phyloP scores from a whole-genome alignment of 2,888 invertebrate species.

The Mactromeris polynyma region DNA sequence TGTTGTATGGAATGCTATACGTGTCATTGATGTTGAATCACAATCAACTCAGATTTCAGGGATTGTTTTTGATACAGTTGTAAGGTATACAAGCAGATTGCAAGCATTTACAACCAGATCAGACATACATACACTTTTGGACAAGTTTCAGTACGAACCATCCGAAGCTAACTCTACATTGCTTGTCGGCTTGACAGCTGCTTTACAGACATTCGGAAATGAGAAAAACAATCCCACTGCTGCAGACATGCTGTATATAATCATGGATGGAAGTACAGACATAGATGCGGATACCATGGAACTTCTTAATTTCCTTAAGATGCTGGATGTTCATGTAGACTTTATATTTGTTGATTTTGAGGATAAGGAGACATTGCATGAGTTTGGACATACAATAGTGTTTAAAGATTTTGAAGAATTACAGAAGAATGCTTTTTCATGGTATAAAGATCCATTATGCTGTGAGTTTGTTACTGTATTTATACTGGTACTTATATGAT shows the following conservation, averaged over 20 bases:
- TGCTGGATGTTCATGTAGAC: slow-evolving; percentile 11
- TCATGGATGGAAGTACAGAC: not conserved
- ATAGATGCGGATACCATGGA: not conserved
- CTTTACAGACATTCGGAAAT: not conserved
- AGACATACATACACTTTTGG: not conserved
- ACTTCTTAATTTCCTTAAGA: no score
- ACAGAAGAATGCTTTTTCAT: not conserved
- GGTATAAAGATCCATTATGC: slow-evolving; percentile 6
- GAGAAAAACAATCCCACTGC: not conserved
- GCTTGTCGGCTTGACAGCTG: not conserved
- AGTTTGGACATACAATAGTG: not conserved
- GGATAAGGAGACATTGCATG: not conserved
- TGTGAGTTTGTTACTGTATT: not conserved
- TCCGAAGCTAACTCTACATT: not conserved
- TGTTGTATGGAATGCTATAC: not conserved
- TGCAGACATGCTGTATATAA: not conserved
- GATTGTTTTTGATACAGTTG: not conserved
- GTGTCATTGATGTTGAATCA: not conserved
- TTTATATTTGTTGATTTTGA: slow-evolving; percentile 10
- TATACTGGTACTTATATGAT: no score
- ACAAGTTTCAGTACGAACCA: not conserved
- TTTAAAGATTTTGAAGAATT: not conserved
- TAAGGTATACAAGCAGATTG: not conserved
- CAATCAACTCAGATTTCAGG: not conserved
- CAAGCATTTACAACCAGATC: not conserved